phyloP scores from a whole-genome alignment of 2,113 vertebrate species.

The Dasypus novemcinctus region DNA sequence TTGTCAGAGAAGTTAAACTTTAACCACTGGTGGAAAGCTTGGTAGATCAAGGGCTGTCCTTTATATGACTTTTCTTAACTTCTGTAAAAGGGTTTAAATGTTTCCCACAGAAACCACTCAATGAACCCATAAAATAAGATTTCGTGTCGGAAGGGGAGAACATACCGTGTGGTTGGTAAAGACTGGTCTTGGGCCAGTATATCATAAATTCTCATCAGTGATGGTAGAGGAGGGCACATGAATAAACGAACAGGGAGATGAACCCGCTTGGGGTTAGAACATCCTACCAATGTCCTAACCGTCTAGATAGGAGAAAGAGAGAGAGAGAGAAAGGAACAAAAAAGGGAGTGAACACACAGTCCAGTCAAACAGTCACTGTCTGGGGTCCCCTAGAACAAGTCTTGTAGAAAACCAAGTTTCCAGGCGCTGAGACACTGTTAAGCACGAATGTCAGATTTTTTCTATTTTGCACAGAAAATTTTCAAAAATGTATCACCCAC shows the following conservation, averaged over 20 bases:
- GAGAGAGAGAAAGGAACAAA: background rate
- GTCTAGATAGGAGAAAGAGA: background rate
- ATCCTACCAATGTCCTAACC: background rate
- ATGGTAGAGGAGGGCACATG: background rate
- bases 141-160: background rate
- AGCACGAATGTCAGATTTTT: background rate
- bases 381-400: background rate
- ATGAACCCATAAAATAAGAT: background rate
- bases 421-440: background rate
- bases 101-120: background rate
- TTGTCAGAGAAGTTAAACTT: background rate
- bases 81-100: background rate
- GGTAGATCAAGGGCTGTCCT: background rate
- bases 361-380: background rate
- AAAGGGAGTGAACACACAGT: background rate
- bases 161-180: background rate
- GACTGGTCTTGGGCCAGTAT: background rate
- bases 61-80: background rate
- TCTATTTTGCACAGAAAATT: background rate
- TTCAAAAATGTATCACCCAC: background rate
- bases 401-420: background rate
- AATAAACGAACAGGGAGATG: background rate
- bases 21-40: background rate
- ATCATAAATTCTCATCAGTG: background rate
- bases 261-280: background rate